Percentiles rank a stretch among this genome's conserved stretches.
Evolutionary conservation across 2,888 invertebrate species (phyloP).

Genomic region (Hyppa rectilinea): DNA sequence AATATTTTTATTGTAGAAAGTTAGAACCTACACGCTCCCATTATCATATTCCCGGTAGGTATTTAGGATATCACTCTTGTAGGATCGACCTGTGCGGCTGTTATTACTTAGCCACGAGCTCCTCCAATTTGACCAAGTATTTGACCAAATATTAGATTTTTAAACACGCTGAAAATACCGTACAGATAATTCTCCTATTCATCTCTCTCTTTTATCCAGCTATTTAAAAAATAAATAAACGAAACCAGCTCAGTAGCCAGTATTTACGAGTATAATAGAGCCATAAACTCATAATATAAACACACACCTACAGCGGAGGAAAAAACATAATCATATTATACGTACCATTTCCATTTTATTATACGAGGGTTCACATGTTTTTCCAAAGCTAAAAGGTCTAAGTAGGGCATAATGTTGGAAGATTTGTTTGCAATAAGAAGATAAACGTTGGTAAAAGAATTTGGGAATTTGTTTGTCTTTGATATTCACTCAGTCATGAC

Average conservation of each 20-base stretch:
- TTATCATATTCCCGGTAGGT: not conserved
- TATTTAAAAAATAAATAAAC: slow-evolving; percentile 12
- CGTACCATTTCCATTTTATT: slow-evolving; percentile 27
- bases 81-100: no score
- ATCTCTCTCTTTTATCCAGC: slow-evolving; percentile 1
- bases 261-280: slow-evolving; percentile 15
- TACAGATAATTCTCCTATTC: not conserved
- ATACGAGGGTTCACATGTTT: slow-evolving; percentile 14
- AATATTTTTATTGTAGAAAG: not conserved
- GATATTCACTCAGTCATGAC: not conserved
- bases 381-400: slow-evolving; percentile 10
- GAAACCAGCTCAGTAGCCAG: slow-evolving; percentile 7
- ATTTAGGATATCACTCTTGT: no score
- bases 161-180: not conserved
- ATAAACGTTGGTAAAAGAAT: not conserved
- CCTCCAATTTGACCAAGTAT: no score
- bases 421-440: slow-evolving; percentile 16
- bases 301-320: slow-evolving; percentile 7
- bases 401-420: slow-evolving; percentile 8
- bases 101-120: no score
- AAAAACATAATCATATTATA: slow-evolving; percentile 28
- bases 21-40: not conserved
- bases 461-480: slow-evolving; percentile 6
- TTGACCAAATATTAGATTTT: no score
- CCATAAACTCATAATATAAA: slow-evolving; percentile 20